These are phyloP conservation scores for Poecilia velifera DNA, from an alignment of 2,797 vertebrate genomes.

Conservation along the genomic window DNA sequence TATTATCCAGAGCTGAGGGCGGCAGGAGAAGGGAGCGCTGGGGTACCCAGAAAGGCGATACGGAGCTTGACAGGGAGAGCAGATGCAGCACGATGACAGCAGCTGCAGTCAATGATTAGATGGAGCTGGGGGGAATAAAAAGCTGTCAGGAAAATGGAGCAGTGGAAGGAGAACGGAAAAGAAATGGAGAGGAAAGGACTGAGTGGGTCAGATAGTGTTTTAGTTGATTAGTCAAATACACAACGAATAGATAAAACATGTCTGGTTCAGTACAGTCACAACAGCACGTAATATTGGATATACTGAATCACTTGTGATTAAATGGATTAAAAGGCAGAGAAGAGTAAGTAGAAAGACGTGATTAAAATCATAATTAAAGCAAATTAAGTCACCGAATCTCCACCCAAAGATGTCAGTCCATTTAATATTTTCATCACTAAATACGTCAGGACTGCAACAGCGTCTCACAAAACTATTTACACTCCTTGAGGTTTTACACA, in stretches of 20 bases:
- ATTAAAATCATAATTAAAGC: slow-evolving; percentile 38
- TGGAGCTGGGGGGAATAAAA: slow-evolving; percentile 24
- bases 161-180: slow-evolving; percentile 2
- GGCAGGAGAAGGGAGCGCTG: slow-evolving; percentile 43
- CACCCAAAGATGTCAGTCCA: not conserved
- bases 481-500: not conserved
- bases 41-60: slow-evolving; percentile 62
- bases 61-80: slow-evolving; percentile 35
- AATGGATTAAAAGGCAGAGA: slow-evolving; percentile 48
- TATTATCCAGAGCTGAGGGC: slow-evolving; percentile 70
- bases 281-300: slow-evolving; percentile 33
- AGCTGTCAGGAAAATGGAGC: slow-evolving; percentile 2
- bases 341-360: slow-evolving; percentile 25
- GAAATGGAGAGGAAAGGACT: slow-evolving; percentile 9
- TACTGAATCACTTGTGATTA: slow-evolving; percentile 54
- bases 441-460: not conserved
- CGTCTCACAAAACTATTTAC: not conserved
- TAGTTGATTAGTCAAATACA: slow-evolving; percentile 29
- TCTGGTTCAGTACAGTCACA: slow-evolving; percentile 8
- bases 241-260: slow-evolving; percentile 18
- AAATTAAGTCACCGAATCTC: slow-evolving; percentile 34
- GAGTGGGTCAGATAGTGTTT: slow-evolving; percentile 50
- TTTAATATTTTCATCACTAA: not conserved
- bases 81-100: slow-evolving; percentile 25
- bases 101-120: slow-evolving; percentile 20